Conservation (phyloP, 2,113 vertebrate genomes). For the Brevimyrus niger region DNA sequence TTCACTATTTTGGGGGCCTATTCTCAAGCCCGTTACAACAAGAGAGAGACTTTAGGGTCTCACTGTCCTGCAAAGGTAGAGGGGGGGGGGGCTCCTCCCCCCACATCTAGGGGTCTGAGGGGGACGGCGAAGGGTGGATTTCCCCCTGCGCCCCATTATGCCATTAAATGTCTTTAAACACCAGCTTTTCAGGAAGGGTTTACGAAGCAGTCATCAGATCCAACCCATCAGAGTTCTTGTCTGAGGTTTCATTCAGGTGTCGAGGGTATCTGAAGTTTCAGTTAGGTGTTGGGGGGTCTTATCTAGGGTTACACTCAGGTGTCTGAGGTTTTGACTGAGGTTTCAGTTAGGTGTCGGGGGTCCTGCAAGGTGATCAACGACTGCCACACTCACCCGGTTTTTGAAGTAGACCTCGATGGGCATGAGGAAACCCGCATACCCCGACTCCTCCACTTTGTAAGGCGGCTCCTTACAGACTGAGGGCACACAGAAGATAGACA, state of each 20-base stretch:
- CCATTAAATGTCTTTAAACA: not conserved
- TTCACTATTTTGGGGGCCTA: not conserved
- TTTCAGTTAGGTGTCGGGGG: not conserved
- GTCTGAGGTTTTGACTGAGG: not conserved
- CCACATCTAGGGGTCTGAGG: not conserved
- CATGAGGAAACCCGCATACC: constrained; percentile 98
- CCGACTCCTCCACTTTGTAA: constrained; percentile 97
- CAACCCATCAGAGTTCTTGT: not conserved
- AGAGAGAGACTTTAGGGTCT: not conserved
- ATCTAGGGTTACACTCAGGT: too few species aligned
- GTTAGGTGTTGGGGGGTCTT: too few species aligned
- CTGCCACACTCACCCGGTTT: constrained; percentile 75
- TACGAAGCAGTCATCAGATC: not conserved
- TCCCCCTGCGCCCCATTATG: not conserved
- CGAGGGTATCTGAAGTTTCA: too few species aligned
- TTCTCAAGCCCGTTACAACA: not conserved
- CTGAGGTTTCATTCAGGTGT: too few species aligned
- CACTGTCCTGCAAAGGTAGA: not conserved
- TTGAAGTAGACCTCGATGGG: constrained; percentile 98
- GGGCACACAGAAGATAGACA: constrained; percentile 16
- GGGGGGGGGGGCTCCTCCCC: not conserved
- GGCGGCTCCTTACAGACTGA: constrained; percentile 98
- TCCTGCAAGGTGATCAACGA: not conserved
- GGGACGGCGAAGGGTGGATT: not conserved
- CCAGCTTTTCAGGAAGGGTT: not conserved